These are phyloP conservation scores for Meandrusa payeni DNA, from an alignment of 2,888 invertebrate species.

Conservation along the genomic window DNA sequence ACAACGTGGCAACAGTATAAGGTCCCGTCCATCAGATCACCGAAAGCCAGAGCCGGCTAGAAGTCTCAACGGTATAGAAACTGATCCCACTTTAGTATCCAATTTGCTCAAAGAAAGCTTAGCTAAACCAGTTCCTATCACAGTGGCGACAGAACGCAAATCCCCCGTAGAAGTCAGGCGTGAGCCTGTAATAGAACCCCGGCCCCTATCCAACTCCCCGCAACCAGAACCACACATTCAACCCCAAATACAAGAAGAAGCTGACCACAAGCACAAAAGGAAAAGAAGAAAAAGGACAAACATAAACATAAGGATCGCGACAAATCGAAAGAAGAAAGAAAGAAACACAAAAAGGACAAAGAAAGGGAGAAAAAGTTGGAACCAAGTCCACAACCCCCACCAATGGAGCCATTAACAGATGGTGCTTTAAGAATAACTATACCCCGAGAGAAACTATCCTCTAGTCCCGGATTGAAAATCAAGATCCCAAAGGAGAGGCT, in stretches of 20 bases:
- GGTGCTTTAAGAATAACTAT: constrained; percentile 66
- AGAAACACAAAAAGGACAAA: constrained; percentile 86
- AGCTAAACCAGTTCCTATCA: constrained; percentile 71
- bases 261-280: constrained; percentile 74
- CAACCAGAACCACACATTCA: constrained; percentile 34
- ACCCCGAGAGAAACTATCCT: constrained; percentile 62
- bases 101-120: constrained; percentile 84
- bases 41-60: constrained; percentile 57
- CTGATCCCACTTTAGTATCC: constrained; percentile 86
- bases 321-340: constrained; percentile 85
- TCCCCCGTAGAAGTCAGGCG: constrained; percentile 55
- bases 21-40: constrained; percentile 59
- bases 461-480: constrained; percentile 84
- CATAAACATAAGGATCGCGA: constrained; percentile 90
- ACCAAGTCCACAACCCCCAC: constrained; percentile 31
- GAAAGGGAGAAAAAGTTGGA: constrained; percentile 67
- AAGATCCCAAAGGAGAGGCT: constrained; percentile 90
- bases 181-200: constrained; percentile 48
- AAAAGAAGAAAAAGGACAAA: constrained; percentile 90
- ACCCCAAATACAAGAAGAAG: constrained; percentile 40
- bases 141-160: constrained; percentile 60
- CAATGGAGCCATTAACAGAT: constrained; percentile 37
- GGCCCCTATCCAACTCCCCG: constrained; percentile 31
- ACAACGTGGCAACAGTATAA: constrained; percentile 57
- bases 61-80: constrained; percentile 84